Conservation (phyloP, 2,888 invertebrate genomes). For the Drosophila nigricruria region DNA sequence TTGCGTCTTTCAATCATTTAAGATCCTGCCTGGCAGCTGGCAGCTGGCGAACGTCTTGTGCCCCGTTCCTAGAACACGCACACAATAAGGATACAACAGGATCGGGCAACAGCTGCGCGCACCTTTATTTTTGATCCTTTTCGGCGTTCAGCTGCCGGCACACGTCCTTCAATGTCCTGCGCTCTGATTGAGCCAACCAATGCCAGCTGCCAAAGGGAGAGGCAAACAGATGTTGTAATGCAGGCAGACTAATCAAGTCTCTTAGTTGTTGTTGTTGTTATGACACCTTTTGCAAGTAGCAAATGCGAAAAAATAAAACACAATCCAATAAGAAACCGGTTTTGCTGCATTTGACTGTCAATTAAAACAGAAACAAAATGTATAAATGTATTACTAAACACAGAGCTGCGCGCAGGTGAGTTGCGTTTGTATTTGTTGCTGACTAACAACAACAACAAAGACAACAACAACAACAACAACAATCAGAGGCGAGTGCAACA, state of each 20-base stretch:
- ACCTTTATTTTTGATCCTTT: slow-evolving; percentile 56
- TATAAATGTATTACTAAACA: slow-evolving; percentile 47
- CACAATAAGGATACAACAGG: slow-evolving; percentile 41
- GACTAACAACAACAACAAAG: slow-evolving; percentile 40
- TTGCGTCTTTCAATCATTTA: slow-evolving; percentile 25
- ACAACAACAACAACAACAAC: slow-evolving; percentile 23
- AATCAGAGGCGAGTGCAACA: slow-evolving; percentile 68
- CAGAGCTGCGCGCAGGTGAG: slow-evolving; percentile 40
- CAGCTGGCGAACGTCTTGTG: slow-evolving; percentile 63
- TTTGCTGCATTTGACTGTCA: slow-evolving; percentile 67
- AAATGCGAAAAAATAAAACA: slow-evolving; percentile 69
- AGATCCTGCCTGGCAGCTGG: slow-evolving; percentile 32
- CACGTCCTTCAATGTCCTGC: slow-evolving; percentile 56
- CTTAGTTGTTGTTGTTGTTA: slow-evolving; percentile 39
- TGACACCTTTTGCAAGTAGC: slow-evolving; percentile 70
- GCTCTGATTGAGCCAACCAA: slow-evolving; percentile 56
- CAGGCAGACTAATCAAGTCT: slow-evolving; percentile 55
- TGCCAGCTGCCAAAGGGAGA: slow-evolving; percentile 31
- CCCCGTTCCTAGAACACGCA: slow-evolving; percentile 43
- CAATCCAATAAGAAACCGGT: slow-evolving; percentile 56
- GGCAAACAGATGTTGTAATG: slow-evolving; percentile 63
- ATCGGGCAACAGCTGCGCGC: slow-evolving; percentile 39
- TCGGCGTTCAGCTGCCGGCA: slow-evolving; percentile 71
- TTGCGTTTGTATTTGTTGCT: slow-evolving; percentile 30
- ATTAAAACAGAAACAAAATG: slow-evolving; percentile 55